Evolutionary conservation across 2,888 invertebrate genomes (phyloP).

Genomic region (Siphlonurus alternatus): DNA sequence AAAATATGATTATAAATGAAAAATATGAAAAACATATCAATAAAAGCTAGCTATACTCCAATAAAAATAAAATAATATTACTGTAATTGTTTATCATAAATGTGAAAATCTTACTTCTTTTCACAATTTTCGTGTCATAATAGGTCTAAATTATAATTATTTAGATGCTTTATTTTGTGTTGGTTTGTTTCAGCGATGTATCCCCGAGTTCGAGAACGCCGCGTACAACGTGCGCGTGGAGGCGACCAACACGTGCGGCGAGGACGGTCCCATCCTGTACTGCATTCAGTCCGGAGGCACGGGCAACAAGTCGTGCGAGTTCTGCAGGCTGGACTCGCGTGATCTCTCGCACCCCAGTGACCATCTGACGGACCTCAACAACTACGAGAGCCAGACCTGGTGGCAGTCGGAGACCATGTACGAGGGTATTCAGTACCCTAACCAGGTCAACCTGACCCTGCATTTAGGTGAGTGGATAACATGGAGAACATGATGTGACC

Average conservation of each 20-base stretch:
- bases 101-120: too few species aligned
- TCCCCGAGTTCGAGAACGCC: conserved; percentile 92
- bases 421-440: conserved; percentile 80
- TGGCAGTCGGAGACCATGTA: conserved; percentile 98
- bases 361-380: conserved; percentile 82
- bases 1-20: too few species aligned
- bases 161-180: background rate
- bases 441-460: conserved; percentile 82
- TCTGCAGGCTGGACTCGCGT: conserved; percentile 43
- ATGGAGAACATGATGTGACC: too few species aligned
- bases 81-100: too few species aligned
- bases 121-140: too few species aligned
- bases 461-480: conserved; percentile 48
- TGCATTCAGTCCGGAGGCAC: conserved; percentile 78
- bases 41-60: too few species aligned
- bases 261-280: conserved; percentile 57
- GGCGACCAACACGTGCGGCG: conserved; percentile 92
- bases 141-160: too few species aligned
- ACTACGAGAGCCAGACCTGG: conserved; percentile 81
- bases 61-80: too few species aligned
- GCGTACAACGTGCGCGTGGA: conserved; percentile 81
- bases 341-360: conserved; percentile 46
- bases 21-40: too few species aligned
- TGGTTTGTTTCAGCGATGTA: conserved; percentile 55
- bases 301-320: conserved; percentile 56